Evolutionary conservation across 2,888 invertebrate species (phyloP).

Genomic region (Sepioteuthis lessoniana): DNA sequence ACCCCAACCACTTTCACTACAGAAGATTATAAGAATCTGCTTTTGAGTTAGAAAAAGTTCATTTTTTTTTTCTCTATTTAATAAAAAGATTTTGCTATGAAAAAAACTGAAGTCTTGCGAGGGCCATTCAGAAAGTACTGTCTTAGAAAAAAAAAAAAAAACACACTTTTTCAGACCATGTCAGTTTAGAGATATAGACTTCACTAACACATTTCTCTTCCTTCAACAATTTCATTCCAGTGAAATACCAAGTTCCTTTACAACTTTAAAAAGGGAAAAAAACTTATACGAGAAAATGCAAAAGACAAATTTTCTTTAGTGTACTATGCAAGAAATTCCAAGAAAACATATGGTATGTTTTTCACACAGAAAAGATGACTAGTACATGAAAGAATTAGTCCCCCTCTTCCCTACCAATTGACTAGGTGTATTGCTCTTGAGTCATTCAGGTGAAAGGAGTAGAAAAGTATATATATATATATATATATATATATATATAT

Average conservation of each 20-base stretch:
- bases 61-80: no score
- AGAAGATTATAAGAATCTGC: no score
- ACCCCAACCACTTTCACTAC: no score
- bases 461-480: not conserved
- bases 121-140: no score
- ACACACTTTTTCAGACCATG: no score
- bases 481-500: not conserved
- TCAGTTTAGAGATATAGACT: no score
- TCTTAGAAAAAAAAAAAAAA: no score
- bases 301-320: not conserved
- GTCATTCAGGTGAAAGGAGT: not conserved
- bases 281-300: not conserved
- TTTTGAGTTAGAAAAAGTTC: no score
- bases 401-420: not conserved
- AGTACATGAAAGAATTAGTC: not conserved
- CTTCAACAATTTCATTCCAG: no score
- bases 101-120: no score
- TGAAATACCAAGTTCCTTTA: not conserved
- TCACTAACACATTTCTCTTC: no score
- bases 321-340: not conserved
- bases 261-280: not conserved
- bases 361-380: not conserved
- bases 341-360: not conserved
- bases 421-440: not conserved
- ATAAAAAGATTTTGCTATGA: no score